Conservation (phyloP, 2,888 invertebrate genomes). For the Trimorus sp. region DNA sequence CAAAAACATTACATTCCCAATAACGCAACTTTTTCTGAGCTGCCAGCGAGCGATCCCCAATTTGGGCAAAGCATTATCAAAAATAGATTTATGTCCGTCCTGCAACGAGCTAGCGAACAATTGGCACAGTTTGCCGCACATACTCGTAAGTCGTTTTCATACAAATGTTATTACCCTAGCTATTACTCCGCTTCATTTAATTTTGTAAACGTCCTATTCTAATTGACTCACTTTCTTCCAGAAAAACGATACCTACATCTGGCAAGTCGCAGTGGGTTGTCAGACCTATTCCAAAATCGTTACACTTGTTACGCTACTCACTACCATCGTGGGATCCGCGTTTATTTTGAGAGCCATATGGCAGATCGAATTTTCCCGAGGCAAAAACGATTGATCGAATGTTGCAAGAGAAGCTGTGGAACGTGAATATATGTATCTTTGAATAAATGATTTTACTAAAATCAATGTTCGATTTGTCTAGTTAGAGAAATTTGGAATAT, state of each 20-base stretch:
- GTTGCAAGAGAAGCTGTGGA: background rate
- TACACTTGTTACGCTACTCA: conserved; percentile 71
- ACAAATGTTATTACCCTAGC: background rate
- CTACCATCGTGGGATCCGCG: conserved; percentile 72
- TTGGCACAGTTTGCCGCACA: conserved; percentile 76
- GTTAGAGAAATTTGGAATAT: too few relatives aligned
- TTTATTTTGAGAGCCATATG: conserved; percentile 70
- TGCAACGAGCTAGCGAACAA: conserved; percentile 72
- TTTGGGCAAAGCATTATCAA: conserved; percentile 70
- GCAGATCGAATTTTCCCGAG: conserved; percentile 22
- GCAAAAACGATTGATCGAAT: conserved; percentile 39
- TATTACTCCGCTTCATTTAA: background rate
- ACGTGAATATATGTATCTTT: background rate
- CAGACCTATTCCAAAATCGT: conserved; percentile 66
- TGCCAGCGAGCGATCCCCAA: conserved; percentile 74
- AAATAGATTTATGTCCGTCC: conserved; percentile 74
- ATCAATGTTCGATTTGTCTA: too few relatives aligned
- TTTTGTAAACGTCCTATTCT: too few relatives aligned
- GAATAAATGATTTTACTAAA: conserved; percentile 1
- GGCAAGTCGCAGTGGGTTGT: conserved; percentile 77
- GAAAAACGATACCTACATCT: conserved; percentile 71
- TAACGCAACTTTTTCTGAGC: conserved; percentile 74
- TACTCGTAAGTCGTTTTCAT: conserved; percentile 68
- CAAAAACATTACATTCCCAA: conserved; percentile 69
- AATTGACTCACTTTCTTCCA: conserved; percentile 67